Percentiles rank a stretch among this genome's conserved stretches.
These are phyloP conservation scores for Anseranas semipalmata DNA, from an alignment of 2,113 vertebrate species.

Conservation along the genomic window DNA sequence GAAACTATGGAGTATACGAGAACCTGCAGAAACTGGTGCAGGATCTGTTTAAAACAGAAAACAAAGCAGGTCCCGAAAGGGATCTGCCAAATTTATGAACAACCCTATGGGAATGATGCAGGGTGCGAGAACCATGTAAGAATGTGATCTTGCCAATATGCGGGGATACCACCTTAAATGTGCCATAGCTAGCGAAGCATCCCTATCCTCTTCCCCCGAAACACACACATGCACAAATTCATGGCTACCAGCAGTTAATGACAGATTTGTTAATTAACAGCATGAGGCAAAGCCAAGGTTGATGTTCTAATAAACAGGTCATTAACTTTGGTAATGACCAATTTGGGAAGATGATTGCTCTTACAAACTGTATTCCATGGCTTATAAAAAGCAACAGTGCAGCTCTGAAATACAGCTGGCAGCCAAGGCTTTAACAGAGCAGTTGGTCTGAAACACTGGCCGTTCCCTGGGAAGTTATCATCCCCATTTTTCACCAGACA, in stretches of 20 bases:
- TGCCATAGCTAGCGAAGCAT: constrained; percentile 31
- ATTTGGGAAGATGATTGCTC: constrained; percentile 81
- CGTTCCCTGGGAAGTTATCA: neutral
- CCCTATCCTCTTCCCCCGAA: neutral
- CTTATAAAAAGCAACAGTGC: constrained; percentile 68
- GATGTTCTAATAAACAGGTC: constrained; percentile 84
- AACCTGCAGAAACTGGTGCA: neutral
- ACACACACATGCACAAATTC: constrained; percentile 39
- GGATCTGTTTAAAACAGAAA: constrained; percentile 1
- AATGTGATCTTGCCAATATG: constrained; percentile 32
- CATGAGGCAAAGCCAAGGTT: constrained; percentile 82
- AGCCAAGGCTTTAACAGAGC: constrained; percentile 29
- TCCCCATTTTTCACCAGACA: constrained; percentile 44
- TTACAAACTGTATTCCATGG: constrained; percentile 73
- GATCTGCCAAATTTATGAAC: neutral
- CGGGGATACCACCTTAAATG: constrained; percentile 54
- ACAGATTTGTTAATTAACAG: constrained; percentile 83
- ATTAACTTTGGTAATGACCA: constrained; percentile 84
- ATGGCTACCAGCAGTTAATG: constrained; percentile 74
- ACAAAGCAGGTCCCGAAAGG: neutral
- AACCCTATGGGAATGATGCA: neutral
- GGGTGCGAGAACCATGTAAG: neutral
- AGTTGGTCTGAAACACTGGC: constrained; percentile 47
- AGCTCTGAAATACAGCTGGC: constrained; percentile 65
- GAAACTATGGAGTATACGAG: neutral